phyloP scores from a whole-genome alignment of 2,797 vertebrate genomes.

The Alcedo atthis region DNA sequence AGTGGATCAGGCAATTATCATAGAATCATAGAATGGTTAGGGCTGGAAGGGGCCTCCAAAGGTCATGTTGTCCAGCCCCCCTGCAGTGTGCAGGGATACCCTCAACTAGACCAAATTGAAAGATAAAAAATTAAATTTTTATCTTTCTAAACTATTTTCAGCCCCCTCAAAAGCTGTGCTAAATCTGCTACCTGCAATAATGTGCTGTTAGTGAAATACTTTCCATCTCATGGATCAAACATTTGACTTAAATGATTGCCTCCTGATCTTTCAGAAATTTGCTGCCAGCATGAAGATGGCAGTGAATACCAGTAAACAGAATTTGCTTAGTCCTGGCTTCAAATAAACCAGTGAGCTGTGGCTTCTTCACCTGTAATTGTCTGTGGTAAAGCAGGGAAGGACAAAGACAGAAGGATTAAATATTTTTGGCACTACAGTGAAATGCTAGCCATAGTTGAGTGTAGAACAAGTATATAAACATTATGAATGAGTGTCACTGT shows the following conservation, averaged over 20 bases:
- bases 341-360: not conserved
- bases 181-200: not conserved
- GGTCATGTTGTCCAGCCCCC: no score
- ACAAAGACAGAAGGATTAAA: not conserved
- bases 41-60: no score
- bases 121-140: no score
- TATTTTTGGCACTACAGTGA: not conserved
- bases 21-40: no score
- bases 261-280: not conserved
- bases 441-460: not conserved
- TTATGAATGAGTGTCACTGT: not conserved
- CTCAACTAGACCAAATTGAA: no score
- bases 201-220: not conserved
- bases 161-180: not conserved
- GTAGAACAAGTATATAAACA: not conserved
- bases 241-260: not conserved
- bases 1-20: not conserved
- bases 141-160: not conserved
- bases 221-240: not conserved
- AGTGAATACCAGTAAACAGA: not conserved
- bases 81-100: no score
- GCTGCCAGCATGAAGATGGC: not conserved
- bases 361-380: not conserved
- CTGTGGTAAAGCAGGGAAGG: not conserved
- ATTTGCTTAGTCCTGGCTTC: not conserved